Evolutionary conservation across 2,797 vertebrate species (phyloP), one percentile per base, ranked within the genome.

Genomic region (Myotis myotis): DNA sequence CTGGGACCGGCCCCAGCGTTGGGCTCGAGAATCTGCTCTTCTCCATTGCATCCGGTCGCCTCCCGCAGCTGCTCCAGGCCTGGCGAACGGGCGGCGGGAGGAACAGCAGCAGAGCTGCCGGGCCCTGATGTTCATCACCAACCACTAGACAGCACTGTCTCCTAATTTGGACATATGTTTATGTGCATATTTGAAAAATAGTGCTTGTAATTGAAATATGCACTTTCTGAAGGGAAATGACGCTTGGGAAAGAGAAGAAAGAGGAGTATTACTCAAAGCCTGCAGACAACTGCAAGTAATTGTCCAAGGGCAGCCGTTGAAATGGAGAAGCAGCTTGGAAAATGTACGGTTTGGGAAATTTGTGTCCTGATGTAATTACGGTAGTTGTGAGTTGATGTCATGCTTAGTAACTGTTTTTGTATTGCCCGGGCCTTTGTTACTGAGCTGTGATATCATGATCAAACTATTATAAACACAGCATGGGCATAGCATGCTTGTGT

Each of bases 401-500:
- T 98, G 98, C 98, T 97, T 98, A 98, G 98, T 98, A 97, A 98
- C 98, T 98, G 98, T 33, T 96, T 97, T 96, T 98, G 97, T 96
- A 97, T 98, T 98, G 97, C 98, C 97, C 93, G 96, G 94, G 97
- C 97, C 97, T 98, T 97, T 97, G 96, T 99, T 98, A 98, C 98
- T 97, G 97, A 98, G 98, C 98, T 98, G 98, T 99, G 99, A 99
- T 98, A 98, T 98, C 98, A 98, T 98, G 98, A 98, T 98, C 98
- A 98, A 99, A 98, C 98, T 99, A 98, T 99, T 98, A 99, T 99
- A 99, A 99, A 98, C 99, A 98, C 98, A 98, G 97, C 98, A 92
- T 96, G 92, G 97, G 97, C 98, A 97, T 98, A 97, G 97, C 96
- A 98, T 98, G 98, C 96, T 98, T 98, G 98, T 97, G 98, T 98